phyloP scores from a whole-genome alignment of 2,888 invertebrate species.

The Chelonus formosanus region DNA sequence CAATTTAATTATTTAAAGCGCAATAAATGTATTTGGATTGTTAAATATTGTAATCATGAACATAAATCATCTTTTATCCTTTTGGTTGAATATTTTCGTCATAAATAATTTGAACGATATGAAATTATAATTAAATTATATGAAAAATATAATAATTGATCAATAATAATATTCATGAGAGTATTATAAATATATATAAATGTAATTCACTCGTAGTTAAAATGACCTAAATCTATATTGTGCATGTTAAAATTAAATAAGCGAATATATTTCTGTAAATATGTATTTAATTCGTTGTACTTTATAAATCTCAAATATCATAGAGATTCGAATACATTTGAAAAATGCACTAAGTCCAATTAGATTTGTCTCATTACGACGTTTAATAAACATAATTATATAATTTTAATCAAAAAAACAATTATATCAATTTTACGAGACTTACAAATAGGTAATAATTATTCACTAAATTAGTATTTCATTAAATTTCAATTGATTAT shows the following conservation, averaged over 20 bases:
- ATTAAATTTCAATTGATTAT: too few relatives aligned
- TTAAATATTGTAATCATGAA: constrained; percentile 24
- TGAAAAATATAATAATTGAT: background rate
- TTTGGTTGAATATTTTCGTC: constrained; percentile 16
- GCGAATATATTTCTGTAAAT: constrained; percentile 41
- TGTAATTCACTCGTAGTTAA: constrained; percentile 29
- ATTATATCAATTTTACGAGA: too few relatives aligned
- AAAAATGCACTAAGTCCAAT: constrained; percentile 17
- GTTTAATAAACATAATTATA: background rate
- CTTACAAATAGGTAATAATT: too few relatives aligned
- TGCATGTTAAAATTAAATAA: constrained; percentile 30
- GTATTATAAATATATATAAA: constrained; percentile 23
- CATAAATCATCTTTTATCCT: constrained; percentile 11
- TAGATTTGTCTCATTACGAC: constrained; percentile 1
- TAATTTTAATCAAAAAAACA: background rate
- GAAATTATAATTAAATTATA: constrained; percentile 24
- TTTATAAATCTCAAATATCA: constrained; percentile 26
- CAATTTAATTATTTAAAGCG: background rate
- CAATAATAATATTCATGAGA: constrained; percentile 29
- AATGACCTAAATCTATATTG: constrained; percentile 19
- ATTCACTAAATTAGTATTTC: too few relatives aligned
- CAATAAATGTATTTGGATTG: constrained; percentile 35
- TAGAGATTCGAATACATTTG: constrained; percentile 33
- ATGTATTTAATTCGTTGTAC: constrained; percentile 42
- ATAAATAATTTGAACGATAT: too few relatives aligned